These are phyloP conservation scores for Battus philenor DNA, from an alignment of 1,140 invertebrate species.

Conservation along the genomic window DNA sequence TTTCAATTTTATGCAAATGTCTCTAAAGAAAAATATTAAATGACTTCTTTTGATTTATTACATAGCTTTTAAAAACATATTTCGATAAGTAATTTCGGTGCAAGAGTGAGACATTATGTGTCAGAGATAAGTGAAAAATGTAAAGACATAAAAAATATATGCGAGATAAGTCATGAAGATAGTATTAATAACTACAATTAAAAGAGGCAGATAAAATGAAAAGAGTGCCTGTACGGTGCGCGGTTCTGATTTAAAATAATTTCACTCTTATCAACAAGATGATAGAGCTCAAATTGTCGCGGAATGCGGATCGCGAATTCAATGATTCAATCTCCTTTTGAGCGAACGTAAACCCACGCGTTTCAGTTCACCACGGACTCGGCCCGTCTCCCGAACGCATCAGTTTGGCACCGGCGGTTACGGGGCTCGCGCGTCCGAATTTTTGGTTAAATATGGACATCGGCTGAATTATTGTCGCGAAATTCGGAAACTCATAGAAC, in stretches of 20 bases:
- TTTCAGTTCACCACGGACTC: slow-evolving; percentile 51
- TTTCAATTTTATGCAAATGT: no score
- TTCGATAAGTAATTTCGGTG: no score
- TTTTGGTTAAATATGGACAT: slow-evolving; percentile 2
- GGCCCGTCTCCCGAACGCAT: slow-evolving; percentile 39
- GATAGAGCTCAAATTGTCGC: slow-evolving; percentile 25
- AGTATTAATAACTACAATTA: slow-evolving; percentile 17
- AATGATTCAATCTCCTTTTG: slow-evolving; percentile 58
- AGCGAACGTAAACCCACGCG: slow-evolving; percentile 50
- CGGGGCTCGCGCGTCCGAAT: slow-evolving; percentile 40
- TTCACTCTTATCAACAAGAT: slow-evolving; percentile 20
- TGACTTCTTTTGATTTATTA: no score
- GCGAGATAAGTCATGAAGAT: slow-evolving; percentile 12
- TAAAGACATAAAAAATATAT: slow-evolving; percentile 6
- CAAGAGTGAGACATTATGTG: no score
- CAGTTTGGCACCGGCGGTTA: slow-evolving; percentile 38
- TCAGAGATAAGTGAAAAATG: slow-evolving; percentile 10
- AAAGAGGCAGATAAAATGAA: slow-evolving; percentile 23
- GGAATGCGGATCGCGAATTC: slow-evolving; percentile 34
- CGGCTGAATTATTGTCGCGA: slow-evolving; percentile 28
- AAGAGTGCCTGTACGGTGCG: slow-evolving; percentile 15
- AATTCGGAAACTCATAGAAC: slow-evolving; percentile 23
- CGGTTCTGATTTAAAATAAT: slow-evolving; percentile 16
- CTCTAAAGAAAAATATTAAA: no score
- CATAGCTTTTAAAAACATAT: no score